phyloP scores from a whole-genome alignment of 2,113 vertebrate species.

The Dasyurus viverrinus region DNA sequence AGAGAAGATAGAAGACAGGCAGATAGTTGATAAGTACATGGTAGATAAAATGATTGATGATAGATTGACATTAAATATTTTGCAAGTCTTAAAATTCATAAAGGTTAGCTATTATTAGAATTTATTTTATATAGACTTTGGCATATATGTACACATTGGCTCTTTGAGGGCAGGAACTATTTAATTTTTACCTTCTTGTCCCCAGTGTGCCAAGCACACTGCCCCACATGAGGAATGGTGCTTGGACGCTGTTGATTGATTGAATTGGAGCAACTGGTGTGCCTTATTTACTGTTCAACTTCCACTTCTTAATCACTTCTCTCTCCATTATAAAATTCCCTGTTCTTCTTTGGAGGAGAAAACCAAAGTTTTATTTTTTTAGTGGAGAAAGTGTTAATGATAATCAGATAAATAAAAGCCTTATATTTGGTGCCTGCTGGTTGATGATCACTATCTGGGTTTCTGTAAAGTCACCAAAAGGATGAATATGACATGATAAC shows the following conservation, averaged over 20 bases:
- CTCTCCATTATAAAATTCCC: background rate
- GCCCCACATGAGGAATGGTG: background rate
- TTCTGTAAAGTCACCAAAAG: background rate
- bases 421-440: background rate
- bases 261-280: background rate
- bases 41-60: too few species aligned
- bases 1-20: too few species aligned
- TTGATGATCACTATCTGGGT: background rate
- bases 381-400: background rate
- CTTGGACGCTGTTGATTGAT: background rate
- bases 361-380: background rate
- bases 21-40: too few species aligned
- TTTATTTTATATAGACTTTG: background rate
- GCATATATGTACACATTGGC: background rate
- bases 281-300: background rate
- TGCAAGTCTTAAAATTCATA: background rate
- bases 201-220: too few species aligned
- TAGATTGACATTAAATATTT: background rate
- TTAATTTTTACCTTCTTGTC: too few species aligned
- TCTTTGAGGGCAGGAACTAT: too few species aligned
- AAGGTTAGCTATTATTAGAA: background rate
- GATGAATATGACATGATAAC: too few species aligned
- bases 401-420: background rate
- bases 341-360: background rate
- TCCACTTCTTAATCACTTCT: background rate